Evolutionary conservation across 2,113 vertebrate genomes (phyloP).

Genomic region (Corapipo altera): DNA sequence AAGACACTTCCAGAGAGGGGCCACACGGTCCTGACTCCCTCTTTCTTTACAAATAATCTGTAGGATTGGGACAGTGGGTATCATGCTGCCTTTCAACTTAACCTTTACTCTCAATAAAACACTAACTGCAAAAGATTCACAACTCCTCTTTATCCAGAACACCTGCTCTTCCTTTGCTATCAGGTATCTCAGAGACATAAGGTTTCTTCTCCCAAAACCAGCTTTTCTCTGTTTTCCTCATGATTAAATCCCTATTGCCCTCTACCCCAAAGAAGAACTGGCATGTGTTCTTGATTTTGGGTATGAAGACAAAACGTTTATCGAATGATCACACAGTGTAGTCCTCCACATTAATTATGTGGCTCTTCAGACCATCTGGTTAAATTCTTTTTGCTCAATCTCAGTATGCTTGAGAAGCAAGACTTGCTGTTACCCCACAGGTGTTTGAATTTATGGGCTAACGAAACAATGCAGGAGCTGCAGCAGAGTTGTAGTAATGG

Average conservation of each 20-base stretch:
- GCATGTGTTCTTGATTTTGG: neutral
- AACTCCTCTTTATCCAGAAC: neutral
- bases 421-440: neutral
- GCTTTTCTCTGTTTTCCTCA: neutral
- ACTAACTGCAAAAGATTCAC: neutral
- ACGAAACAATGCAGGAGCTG: neutral
- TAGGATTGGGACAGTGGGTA: neutral
- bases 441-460: neutral
- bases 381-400: neutral
- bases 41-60: neutral
- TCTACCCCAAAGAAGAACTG: neutral
- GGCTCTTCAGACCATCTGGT: neutral
- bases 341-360: neutral
- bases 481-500: neutral
- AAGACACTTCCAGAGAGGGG: neutral
- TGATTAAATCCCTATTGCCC: neutral
- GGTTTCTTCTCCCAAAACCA: neutral
- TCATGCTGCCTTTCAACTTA: neutral
- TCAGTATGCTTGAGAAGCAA: neutral
- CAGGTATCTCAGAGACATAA: neutral
- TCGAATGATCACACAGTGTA: neutral
- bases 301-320: neutral
- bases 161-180: neutral
- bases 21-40: neutral
- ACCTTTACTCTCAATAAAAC: neutral